Conservation (phyloP, 2,797 vertebrate genomes). For the Pangasius mekongensis region DNA sequence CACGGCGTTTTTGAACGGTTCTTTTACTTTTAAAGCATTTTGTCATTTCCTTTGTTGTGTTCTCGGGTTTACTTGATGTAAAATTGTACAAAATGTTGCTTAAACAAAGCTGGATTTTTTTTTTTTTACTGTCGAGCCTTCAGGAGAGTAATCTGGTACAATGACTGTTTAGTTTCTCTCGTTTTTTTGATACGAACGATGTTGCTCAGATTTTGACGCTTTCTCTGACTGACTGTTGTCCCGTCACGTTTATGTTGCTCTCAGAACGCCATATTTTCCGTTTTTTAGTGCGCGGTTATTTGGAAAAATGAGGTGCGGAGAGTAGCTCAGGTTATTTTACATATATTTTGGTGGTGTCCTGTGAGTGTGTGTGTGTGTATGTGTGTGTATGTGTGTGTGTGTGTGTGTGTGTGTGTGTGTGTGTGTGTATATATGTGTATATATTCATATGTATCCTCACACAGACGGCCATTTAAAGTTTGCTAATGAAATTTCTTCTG, state of each 20-base stretch:
- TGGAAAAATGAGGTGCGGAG: slow-evolving; percentile 82
- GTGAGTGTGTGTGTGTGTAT: neutral
- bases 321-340: slow-evolving; percentile 86
- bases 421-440: slow-evolving; percentile 76
- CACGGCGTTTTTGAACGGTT: neutral
- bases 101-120: slow-evolving; percentile 62
- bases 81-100: slow-evolving; percentile 73
- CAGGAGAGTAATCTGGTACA: slow-evolving; percentile 73
- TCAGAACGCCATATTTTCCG: slow-evolving; percentile 59
- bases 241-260: slow-evolving; percentile 65
- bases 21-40: slow-evolving; percentile 44
- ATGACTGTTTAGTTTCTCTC: slow-evolving; percentile 71
- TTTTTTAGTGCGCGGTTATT: slow-evolving; percentile 75
- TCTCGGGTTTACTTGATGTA: slow-evolving; percentile 59
- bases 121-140: slow-evolving; percentile 73
- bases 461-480: slow-evolving; percentile 72
- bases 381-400: neutral
- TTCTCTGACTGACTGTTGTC: slow-evolving; percentile 70
- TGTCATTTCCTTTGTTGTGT: neutral
- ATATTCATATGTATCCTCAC: slow-evolving; percentile 81
- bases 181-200: slow-evolving; percentile 65
- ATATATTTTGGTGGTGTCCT: slow-evolving; percentile 78
- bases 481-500: slow-evolving; percentile 67
- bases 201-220: slow-evolving; percentile 47
- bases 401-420: slow-evolving; percentile 52